phyloP scores from a whole-genome alignment of 2,797 vertebrate species.

The Pangasius krempfi region DNA sequence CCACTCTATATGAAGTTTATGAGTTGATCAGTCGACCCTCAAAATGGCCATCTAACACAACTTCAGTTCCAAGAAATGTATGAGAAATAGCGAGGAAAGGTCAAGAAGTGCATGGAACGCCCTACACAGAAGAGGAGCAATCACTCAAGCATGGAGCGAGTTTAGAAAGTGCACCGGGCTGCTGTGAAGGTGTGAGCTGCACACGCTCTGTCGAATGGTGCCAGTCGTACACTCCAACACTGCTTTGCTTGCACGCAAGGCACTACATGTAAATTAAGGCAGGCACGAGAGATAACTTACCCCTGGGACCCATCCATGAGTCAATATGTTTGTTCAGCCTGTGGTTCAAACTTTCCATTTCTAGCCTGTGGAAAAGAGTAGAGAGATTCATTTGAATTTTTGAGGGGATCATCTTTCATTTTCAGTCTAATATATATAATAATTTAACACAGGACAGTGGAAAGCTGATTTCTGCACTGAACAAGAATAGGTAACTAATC shows the following conservation, averaged over 20 bases:
- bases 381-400: neutral
- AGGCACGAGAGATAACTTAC: conserved; percentile 72
- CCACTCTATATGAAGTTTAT: neutral
- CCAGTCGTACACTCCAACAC: neutral
- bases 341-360: conserved; percentile 90
- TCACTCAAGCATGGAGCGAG: neutral
- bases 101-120: neutral
- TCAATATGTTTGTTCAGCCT: conserved; percentile 87
- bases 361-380: conserved; percentile 70
- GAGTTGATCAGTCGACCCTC: neutral
- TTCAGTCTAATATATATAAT: neutral
- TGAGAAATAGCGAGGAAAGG: neutral
- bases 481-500: neutral
- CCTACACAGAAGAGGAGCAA: neutral
- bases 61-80: neutral
- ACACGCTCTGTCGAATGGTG: neutral
- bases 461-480: neutral
- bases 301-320: conserved; percentile 92
- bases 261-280: neutral
- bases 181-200: neutral
- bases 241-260: neutral
- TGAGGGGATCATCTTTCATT: too few relatives aligned
- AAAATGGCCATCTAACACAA: neutral
- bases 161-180: neutral
- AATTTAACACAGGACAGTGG: neutral